A percentile compares a stretch with the other conserved stretches of the same genome.
Conservation (phyloP, 1,140 invertebrate species). For the Branchinecta lindahli region DNA sequence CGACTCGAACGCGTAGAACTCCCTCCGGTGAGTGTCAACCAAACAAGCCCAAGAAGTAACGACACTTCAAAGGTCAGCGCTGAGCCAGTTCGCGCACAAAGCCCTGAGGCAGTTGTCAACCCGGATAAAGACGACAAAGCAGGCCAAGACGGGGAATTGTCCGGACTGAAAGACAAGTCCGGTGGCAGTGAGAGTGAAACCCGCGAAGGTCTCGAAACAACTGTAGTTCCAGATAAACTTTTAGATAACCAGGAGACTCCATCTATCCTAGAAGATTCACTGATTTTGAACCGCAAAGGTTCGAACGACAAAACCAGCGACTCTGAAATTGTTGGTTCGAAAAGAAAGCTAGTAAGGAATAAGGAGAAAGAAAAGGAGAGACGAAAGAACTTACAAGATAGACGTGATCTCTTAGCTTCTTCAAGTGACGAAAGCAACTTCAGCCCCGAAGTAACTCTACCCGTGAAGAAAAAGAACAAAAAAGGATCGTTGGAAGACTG, state of each 20-base stretch:
- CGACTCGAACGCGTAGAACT: too few species aligned
- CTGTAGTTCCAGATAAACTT: neutral
- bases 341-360: neutral
- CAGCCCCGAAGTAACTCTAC: neutral
- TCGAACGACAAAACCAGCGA: neutral
- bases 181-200: neutral
- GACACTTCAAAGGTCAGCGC: too few species aligned
- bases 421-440: neutral
- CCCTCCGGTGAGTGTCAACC: too few species aligned
- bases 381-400: neutral
- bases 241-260: neutral
- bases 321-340: neutral
- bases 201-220: neutral
- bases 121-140: too few species aligned
- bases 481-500: neutral
- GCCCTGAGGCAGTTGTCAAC: too few species aligned
- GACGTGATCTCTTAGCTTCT: neutral
- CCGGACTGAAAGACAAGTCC: too few species aligned
- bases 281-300: neutral
- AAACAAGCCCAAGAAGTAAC: too few species aligned
- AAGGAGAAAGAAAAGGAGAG: slow-evolving; percentile 1
- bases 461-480: neutral
- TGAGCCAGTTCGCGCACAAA: too few species aligned
- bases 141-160: neutral
- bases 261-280: neutral